These are phyloP conservation scores for Notolabrus celidotus DNA, from an alignment of 2,797 vertebrate genomes.

Conservation along the genomic window DNA sequence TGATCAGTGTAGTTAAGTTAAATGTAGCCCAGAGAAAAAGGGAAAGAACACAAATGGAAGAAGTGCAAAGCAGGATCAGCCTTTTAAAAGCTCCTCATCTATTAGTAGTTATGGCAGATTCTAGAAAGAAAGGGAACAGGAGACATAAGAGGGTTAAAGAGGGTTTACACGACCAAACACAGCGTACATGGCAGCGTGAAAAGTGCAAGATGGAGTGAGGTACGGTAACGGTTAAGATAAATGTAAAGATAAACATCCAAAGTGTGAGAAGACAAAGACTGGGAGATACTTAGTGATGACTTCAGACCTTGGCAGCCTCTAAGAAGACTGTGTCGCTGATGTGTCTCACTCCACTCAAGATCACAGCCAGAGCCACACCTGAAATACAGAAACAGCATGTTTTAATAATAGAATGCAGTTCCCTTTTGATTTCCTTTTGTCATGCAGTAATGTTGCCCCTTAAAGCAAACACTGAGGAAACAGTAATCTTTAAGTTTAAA, in stretches of 20 bases:
- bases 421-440: background rate
- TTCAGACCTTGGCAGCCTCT: conserved; percentile 94
- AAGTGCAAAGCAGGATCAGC: conserved; percentile 43
- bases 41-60: conserved; percentile 23
- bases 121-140: conserved; percentile 61
- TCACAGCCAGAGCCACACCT: conserved; percentile 96
- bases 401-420: background rate
- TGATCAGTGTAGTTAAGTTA: conserved; percentile 20
- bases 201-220: conserved; percentile 13
- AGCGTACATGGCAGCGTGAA: conserved; percentile 27
- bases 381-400: conserved; percentile 13
- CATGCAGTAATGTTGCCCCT: background rate
- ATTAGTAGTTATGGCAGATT: conserved; percentile 52
- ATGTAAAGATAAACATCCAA: conserved; percentile 19
- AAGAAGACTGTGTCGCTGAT: conserved; percentile 96
- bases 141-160: conserved; percentile 49
- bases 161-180: conserved; percentile 18
- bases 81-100: conserved; percentile 62
- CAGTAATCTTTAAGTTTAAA: too few species aligned
- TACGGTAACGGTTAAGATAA: background rate
- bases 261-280: conserved; percentile 3
- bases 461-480: too few species aligned
- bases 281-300: conserved; percentile 4
- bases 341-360: conserved; percentile 94
- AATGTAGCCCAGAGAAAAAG: conserved; percentile 28